Evolutionary conservation across 2,113 vertebrate genomes (phyloP), one percentile per base, ranked within the genome.

Genomic region (Sitta europaea): DNA sequence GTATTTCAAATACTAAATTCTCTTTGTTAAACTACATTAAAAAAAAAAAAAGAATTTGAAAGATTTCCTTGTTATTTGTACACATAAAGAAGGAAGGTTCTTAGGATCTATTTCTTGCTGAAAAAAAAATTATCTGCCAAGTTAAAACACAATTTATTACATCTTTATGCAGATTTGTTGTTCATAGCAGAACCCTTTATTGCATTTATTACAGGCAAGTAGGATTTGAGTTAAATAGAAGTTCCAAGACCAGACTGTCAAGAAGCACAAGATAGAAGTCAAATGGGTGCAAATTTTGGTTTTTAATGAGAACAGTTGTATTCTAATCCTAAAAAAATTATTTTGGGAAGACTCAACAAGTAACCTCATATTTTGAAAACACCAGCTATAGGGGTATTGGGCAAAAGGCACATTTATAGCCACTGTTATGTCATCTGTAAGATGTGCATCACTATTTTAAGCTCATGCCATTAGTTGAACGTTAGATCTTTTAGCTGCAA

Each of bases 301-400:
- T 83, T 84, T 80, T 58, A 61, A 66, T 33, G 27, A 67, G 43
- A 71, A 55, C 1, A 20, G 9, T 36, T 70, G 29, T 15, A 42
- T 71, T 68, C 20, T 61, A 58, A 79, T 72, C 45, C 51, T 71
- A 80, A 76, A 24, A 61, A 28, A 62, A 23, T 5, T 6, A 50
- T 81, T 67, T 75, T 33, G 24, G 38, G 65, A 61, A 59, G 66
- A 57, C 35, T 95, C 76, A 77, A 94, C 59, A 83, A 71, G 84
- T 70, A 29, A 67, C 15, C 8, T 82, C 21, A 18, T 70, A 36
- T 74, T 94, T 55, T 79, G 54, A 73, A 51, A 79, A 38, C 18
- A 33, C 35, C 31, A 78, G 0, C 21, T 38, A 8, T 2, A 3
- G 9, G 4, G 3, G 1, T 59, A 57, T 10, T 45, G 36, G 67